Base-by-base conservation (phyloP, 2,113 vertebrate genomes). In the Cathartes aura region DNA sequence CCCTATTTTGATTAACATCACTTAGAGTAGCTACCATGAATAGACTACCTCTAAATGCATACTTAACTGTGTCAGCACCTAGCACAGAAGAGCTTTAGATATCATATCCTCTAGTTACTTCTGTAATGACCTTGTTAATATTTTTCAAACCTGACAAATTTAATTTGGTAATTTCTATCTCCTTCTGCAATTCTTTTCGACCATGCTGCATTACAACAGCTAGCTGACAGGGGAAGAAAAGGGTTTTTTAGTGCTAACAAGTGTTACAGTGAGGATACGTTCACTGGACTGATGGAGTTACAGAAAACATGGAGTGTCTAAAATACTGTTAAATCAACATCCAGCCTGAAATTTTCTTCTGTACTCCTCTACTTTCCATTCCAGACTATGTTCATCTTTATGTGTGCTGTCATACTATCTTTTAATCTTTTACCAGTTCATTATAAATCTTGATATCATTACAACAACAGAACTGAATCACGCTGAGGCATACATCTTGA, bases 381-480 rank as follows among this genome's bases (percentile, higher is more conserved):
- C 59, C 52, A 92, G 79, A 64, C 36, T 62, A 20, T 11, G 53
- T 76, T 92, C 74, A 71, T 36, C 75, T 86, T 79, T 82, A 60
- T 68, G 48, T 27, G 78, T 85, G 66, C 43, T 48, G 58, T 58
- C 34, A 27, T 27, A 45, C 42, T 82, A 29, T 52, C 70, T 95
- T 96, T 80, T 92, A 93, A 95, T 94, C 87, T 95, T 90, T 73
- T 83, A 81, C 56, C 70, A 90, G 80, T 64, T 93, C 90, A 45
- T 36, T 81, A 66, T 92, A 94, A 93, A 91, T 93, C 88, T 81
- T 92, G 21, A 3, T 92, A 90, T 89, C 78, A 48, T 64, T 94
- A 9, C 80, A 95, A 96, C 55, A 96, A 95, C 93, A 96, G 56
- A 96, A 62, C 59, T 81, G 93, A 93, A 96, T 90, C 95, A 94